Conservation (phyloP, 2,797 vertebrate species). For the Pseudomugil gertrudae region DNA sequence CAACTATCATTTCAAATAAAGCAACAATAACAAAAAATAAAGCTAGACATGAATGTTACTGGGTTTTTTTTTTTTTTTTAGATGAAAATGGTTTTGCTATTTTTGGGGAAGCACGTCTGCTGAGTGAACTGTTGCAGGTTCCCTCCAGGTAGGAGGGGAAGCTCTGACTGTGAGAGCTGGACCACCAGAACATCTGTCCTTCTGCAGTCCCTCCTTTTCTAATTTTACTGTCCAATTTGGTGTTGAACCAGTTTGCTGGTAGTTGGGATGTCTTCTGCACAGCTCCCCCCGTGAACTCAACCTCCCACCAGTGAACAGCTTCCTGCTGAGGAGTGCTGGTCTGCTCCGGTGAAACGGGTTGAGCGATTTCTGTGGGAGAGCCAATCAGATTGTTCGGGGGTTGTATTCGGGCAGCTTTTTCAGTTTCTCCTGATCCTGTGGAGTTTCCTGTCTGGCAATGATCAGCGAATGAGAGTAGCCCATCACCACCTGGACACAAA, state of each 20-base stretch:
- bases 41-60: constrained; percentile 42
- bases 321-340: constrained; percentile 43
- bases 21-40: constrained; percentile 49
- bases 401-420: constrained; percentile 96
- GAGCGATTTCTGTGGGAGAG: constrained; percentile 21
- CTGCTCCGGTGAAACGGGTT: constrained; percentile 44
- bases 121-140: constrained; percentile 51
- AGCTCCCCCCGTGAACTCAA: constrained; percentile 39
- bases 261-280: constrained; percentile 48
- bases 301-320: constrained; percentile 34
- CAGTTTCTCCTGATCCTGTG: constrained; percentile 89
- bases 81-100: constrained; percentile 54
- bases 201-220: constrained; percentile 32
- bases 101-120: constrained; percentile 52
- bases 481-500: constrained; percentile 88
- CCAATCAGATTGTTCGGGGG: constrained; percentile 90
- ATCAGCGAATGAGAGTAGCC: constrained; percentile 91
- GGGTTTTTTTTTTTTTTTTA: too few species aligned
- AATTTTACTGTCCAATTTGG: constrained; percentile 51
- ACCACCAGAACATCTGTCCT: constrained; percentile 3
- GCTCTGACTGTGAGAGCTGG: constrained; percentile 29
- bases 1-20: constrained; percentile 66
- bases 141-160: constrained; percentile 34
- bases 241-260: constrained; percentile 49
- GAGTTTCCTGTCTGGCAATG: constrained; percentile 90